Evolutionary conservation across 2,797 vertebrate species (phyloP).

Genomic region (Hoplostethus atlanticus): DNA sequence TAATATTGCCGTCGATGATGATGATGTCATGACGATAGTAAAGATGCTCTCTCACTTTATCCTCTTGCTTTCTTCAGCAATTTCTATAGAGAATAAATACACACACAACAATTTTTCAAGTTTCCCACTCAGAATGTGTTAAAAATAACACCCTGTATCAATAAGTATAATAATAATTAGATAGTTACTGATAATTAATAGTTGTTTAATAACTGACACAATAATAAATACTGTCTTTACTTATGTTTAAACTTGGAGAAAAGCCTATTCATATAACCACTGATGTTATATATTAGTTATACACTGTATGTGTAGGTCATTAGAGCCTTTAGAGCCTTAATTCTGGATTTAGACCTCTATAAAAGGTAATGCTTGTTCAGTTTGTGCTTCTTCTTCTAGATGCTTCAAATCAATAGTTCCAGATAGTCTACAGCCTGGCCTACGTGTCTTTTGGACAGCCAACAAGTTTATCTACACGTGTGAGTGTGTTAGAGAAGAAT

Average conservation of each 20-base stretch:
- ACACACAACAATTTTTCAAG: neutral
- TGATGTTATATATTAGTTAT: too few species aligned
- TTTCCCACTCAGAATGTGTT: neutral
- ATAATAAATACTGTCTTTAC: too few species aligned
- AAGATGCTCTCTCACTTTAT: conserved; percentile 51
- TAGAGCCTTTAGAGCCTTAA: neutral
- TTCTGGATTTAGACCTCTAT: neutral
- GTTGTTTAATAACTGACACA: too few species aligned
- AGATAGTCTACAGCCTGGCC: too few species aligned
- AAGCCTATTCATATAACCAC: neutral
- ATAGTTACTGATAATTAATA: too few species aligned
- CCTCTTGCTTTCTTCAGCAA: conserved; percentile 79
- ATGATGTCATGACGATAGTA: neutral
- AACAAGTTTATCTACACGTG: too few species aligned
- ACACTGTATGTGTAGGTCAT: too few species aligned
- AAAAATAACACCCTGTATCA: too few species aligned
- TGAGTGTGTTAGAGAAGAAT: too few species aligned
- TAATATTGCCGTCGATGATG: neutral
- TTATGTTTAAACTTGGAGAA: neutral
- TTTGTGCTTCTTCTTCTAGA: too few species aligned
- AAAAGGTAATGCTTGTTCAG: neutral
- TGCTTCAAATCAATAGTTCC: too few species aligned
- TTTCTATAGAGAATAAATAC: conserved; percentile 61
- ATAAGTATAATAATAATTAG: neutral
- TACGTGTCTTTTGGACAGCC: too few species aligned